These are phyloP conservation scores for Drosophila mayaguana DNA, from an alignment of 2,888 invertebrate genomes.

Conservation along the genomic window DNA sequence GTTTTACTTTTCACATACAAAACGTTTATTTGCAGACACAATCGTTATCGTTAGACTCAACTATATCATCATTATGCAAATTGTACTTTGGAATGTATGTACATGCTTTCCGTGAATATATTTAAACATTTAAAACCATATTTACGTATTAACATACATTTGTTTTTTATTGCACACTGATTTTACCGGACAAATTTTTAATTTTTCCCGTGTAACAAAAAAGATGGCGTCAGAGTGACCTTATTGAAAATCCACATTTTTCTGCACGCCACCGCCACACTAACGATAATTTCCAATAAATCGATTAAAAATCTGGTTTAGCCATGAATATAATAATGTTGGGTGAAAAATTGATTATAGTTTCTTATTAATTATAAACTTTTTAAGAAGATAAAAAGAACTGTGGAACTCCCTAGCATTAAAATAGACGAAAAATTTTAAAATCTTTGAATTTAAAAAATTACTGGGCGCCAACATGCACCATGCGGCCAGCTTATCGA, in stretches of 20 bases:
- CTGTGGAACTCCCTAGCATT: no score
- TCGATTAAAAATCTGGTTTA: conserved; percentile 1
- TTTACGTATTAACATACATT: conserved; percentile 48
- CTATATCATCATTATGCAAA: conserved; percentile 35
- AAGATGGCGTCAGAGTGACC: conserved; percentile 65
- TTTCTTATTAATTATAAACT: background rate
- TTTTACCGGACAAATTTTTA: conserved; percentile 71
- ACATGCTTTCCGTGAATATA: background rate
- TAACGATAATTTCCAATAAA: conserved; percentile 15
- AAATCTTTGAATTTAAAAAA: background rate
- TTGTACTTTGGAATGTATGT: background rate
- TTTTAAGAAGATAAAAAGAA: background rate
- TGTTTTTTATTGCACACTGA: conserved; percentile 48
- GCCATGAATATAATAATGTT: background rate
- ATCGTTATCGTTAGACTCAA: conserved; percentile 41
- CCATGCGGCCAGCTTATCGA: conserved; percentile 10
- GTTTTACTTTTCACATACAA: conserved; percentile 36
- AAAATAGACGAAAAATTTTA: background rate
- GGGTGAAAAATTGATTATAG: no score
- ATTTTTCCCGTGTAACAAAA: conserved; percentile 60
- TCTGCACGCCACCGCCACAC: conserved; percentile 20
- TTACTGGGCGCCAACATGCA: background rate
- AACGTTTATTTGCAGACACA: conserved; percentile 48
- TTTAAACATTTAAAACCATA: background rate
- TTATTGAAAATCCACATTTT: conserved; percentile 42